Base-by-base conservation (phyloP, 2,113 vertebrate species). In the Puma concolor region DNA sequence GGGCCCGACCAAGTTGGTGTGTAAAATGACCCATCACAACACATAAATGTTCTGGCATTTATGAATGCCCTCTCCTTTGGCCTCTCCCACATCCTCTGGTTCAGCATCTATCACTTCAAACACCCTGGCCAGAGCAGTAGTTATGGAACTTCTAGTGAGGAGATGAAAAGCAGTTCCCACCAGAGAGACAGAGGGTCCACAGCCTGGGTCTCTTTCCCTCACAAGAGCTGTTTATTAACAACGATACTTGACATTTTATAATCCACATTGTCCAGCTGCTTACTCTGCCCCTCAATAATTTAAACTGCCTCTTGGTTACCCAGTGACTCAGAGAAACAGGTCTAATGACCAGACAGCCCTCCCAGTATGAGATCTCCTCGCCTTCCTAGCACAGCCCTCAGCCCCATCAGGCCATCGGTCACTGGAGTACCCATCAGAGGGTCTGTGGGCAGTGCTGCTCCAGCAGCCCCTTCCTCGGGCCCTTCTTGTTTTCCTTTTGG, bases 401-500 rank as follows among this genome's bases (percentile, higher is more conserved):
- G 44, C 38, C 63, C 38, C 2, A 13, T 85, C n/a, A 21, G 10
- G 44, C 54, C 16, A 0, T 10, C 3, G 29, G 48, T 23, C 90
- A 25, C 36, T n/a, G 86, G 25, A 50, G 6, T 0, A 6, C 48
- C 57, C 27, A 7, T 2, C 14, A 41, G 4, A n/a, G 87, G 4
- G n/a, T 7, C 36, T 25, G 17, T 0, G 5, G n/a, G 80, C 38
- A 17, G 11, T 15, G 27, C 3, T 12, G 23, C 57, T n/a, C 3
- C 36, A 41, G 17, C 33, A 81, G 50, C 36, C 36, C 11, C 17
- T 7, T 7, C 54, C 36, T 41, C 5, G 3, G 21, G 27, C 7
- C 31, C 57, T 21, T 52, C 33, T 41, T 36, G 38, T 33, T 84
- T 91, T 48, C 63, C 50, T 95, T 71, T 41, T 16, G 84, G 54